Evolutionary conservation across 2,113 vertebrate species (phyloP).

Genomic region (Poicephalus meyeri): DNA sequence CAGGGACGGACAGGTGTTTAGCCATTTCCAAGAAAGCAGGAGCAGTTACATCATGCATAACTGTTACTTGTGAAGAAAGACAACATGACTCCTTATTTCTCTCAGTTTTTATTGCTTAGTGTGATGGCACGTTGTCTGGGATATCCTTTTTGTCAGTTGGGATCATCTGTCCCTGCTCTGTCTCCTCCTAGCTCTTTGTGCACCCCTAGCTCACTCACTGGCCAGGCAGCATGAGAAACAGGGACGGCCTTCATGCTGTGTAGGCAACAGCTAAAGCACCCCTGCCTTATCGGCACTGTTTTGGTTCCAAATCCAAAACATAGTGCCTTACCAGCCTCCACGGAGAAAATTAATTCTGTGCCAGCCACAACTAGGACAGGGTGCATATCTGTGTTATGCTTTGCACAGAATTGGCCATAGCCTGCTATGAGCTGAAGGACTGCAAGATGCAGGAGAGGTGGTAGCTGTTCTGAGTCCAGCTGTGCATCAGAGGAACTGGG

Average conservation of each 20-base stretch:
- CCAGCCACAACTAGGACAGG: neutral
- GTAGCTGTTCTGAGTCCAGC: neutral
- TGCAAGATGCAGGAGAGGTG: neutral
- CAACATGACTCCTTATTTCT: neutral
- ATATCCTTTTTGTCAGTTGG: neutral
- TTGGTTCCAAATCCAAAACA: neutral
- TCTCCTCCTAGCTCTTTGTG: neutral
- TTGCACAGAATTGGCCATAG: neutral
- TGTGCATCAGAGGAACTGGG: neutral
- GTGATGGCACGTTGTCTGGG: neutral
- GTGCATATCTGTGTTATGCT: neutral
- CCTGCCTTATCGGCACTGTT: neutral
- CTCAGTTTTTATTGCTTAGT: neutral
- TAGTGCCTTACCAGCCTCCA: neutral
- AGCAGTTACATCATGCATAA: neutral
- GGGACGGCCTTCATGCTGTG: neutral
- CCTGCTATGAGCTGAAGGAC: neutral
- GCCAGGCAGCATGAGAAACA: neutral
- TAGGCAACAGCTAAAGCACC: neutral
- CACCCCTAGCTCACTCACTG: neutral
- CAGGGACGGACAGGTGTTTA: neutral
- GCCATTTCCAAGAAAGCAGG: neutral
- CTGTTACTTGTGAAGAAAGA: neutral
- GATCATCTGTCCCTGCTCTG: neutral
- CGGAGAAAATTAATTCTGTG: neutral